Conservation (phyloP, 2,113 vertebrate species). For the Dicerorhinus sumatrensis region DNA sequence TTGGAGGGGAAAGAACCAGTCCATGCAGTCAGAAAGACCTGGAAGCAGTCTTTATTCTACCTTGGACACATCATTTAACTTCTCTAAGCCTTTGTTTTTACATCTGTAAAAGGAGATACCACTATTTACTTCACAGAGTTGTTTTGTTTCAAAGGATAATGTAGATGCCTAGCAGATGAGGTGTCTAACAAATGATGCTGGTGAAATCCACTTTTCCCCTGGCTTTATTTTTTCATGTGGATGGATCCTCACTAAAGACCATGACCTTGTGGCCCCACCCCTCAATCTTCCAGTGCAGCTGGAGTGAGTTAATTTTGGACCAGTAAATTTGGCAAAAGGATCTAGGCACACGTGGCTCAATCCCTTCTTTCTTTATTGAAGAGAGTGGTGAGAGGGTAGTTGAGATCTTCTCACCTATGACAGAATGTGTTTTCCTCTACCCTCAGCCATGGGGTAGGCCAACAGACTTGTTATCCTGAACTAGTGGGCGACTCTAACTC, state of each 20-base stretch:
- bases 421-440: background rate
- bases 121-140: background rate
- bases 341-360: background rate
- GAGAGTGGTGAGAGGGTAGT: background rate
- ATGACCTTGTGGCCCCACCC: background rate
- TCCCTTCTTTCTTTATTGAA: background rate
- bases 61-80: background rate
- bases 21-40: background rate
- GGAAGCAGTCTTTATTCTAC: background rate
- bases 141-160: background rate
- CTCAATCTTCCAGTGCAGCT: background rate
- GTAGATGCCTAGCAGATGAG: background rate
- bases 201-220: background rate
- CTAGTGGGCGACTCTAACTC: background rate
- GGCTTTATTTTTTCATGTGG: background rate
- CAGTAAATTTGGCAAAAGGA: background rate
- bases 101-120: background rate
- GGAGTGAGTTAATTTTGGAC: background rate
- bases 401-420: background rate
- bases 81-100: background rate
- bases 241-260: background rate
- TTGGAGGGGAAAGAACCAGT: background rate
- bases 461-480: background rate
- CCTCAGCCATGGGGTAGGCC: background rate
- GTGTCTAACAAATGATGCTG: background rate